Evolutionary conservation across 2,113 vertebrate species (phyloP).

Genomic region (Microcebus griseorufus): DNA sequence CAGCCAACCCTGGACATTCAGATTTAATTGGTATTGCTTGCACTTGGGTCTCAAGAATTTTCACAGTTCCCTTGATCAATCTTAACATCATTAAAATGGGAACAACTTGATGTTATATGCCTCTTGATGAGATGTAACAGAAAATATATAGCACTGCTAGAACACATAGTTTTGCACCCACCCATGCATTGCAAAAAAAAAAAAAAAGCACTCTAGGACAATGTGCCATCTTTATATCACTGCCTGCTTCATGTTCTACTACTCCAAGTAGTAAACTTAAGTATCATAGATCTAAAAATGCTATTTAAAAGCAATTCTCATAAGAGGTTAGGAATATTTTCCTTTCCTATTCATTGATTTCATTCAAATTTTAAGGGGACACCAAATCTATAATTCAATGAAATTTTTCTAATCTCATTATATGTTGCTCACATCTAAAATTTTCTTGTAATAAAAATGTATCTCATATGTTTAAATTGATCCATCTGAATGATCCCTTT

Average conservation of each 20-base stretch:
- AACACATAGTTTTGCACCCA: neutral
- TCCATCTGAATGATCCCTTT: neutral
- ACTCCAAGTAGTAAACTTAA: neutral
- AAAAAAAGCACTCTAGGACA: neutral
- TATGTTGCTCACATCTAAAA: neutral
- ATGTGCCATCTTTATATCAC: neutral
- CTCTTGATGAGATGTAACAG: neutral
- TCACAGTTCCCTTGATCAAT: neutral
- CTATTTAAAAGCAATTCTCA: neutral
- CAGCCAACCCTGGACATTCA: neutral
- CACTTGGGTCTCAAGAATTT: neutral
- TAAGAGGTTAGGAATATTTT: neutral
- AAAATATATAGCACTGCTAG: neutral
- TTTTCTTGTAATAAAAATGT: neutral
- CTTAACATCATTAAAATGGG: neutral
- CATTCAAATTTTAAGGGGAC: neutral
- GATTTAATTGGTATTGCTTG: neutral
- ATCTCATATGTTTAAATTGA: neutral
- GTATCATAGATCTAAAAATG: neutral
- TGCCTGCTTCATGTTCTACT: neutral
- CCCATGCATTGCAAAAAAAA: neutral
- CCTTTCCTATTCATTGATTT: neutral
- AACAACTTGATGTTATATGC: neutral
- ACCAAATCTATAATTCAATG: neutral
- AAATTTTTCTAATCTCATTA: neutral